phyloP scores from a whole-genome alignment of 2,113 vertebrate species.

The Galeopterus variegatus region DNA sequence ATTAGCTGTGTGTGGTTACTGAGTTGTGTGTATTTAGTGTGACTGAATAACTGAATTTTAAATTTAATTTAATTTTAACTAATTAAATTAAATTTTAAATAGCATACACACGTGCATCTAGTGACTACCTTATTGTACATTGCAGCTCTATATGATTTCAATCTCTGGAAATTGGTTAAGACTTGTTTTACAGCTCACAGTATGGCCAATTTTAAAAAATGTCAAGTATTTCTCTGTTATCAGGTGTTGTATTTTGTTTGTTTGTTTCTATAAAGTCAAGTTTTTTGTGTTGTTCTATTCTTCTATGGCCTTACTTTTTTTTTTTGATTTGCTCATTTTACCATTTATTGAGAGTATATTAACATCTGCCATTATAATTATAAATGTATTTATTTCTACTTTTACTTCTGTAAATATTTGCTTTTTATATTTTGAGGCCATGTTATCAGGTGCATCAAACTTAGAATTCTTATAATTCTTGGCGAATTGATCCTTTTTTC shows the following conservation, averaged over 20 bases:
- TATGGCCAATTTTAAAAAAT: not conserved
- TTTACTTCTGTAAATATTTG: slow-evolving; percentile 15
- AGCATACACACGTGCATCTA: not conserved
- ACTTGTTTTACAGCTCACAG: not conserved
- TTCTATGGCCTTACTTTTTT: not conserved
- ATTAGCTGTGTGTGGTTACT: not conserved
- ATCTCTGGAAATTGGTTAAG: not conserved
- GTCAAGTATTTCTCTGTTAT: not conserved
- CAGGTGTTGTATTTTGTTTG: not conserved
- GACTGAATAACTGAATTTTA: not conserved
- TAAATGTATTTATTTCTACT: not conserved
- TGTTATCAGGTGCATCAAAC: not conserved
- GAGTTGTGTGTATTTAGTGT: not conserved
- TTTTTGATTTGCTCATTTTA: not conserved
- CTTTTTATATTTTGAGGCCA: not conserved
- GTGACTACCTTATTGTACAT: not conserved
- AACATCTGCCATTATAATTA: not conserved
- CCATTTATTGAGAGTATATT: not conserved
- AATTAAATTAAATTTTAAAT: slow-evolving; percentile 15
- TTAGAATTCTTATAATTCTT: not conserved
- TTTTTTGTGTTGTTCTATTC: not conserved
- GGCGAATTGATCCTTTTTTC: not conserved
- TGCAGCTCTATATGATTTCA: not conserved
- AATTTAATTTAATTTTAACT: slow-evolving; percentile 27
- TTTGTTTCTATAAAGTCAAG: not conserved